These are phyloP conservation scores for Vultur gryphus DNA, from an alignment of 2,797 vertebrate genomes.

Conservation along the genomic window DNA sequence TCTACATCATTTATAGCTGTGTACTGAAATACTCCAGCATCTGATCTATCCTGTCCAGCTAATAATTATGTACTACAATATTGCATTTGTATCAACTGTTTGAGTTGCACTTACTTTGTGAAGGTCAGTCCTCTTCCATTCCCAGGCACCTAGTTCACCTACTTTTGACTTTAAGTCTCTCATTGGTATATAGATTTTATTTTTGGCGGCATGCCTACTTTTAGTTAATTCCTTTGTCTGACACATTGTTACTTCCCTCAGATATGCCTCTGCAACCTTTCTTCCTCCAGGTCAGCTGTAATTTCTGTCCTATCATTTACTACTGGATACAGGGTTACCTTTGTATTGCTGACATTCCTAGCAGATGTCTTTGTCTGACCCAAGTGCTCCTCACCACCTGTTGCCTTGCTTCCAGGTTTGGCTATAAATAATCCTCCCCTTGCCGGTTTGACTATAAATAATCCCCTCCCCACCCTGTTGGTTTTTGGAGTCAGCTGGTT, in stretches of 20 bases:
- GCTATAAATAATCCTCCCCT: constrained; percentile 47
- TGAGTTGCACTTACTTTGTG: background rate
- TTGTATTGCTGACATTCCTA: constrained; percentile 24
- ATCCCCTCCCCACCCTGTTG: background rate
- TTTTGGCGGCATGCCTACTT: background rate
- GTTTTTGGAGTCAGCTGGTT: constrained; percentile 22
- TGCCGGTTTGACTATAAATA: constrained; percentile 48
- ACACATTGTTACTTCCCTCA: background rate
- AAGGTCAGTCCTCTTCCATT: background rate
- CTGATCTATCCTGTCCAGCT: background rate
- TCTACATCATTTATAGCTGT: background rate
- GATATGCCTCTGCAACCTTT: background rate
- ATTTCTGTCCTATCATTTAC: constrained; percentile 50
- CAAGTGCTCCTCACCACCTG: constrained; percentile 34
- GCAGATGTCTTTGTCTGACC: constrained; percentile 37
- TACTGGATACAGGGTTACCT: constrained; percentile 18
- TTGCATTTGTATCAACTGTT: background rate
- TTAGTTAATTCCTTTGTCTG: constrained; percentile 38
- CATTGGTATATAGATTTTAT: background rate
- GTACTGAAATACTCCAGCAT: background rate
- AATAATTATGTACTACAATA: background rate
- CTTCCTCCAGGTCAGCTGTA: constrained; percentile 26
- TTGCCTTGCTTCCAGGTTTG: background rate
- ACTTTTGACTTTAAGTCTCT: background rate
- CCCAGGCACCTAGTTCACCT: background rate